Evolutionary conservation across 2,888 invertebrate species (phyloP).

Genomic region (Parelbella ahira): DNA sequence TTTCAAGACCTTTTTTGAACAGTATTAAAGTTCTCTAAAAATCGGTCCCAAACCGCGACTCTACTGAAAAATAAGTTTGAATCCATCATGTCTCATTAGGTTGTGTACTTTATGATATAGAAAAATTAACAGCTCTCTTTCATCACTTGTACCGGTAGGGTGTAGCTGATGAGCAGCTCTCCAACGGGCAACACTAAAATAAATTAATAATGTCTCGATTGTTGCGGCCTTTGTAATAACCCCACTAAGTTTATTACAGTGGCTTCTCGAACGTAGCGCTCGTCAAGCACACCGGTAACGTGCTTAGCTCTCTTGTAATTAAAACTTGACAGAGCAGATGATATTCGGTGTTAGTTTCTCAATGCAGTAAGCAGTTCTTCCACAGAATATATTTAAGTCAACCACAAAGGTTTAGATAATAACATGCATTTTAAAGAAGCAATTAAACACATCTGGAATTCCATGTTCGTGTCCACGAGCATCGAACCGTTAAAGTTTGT

Average conservation of each 20-base stretch:
- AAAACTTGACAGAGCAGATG: not conserved
- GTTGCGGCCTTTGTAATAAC: slow-evolving; percentile 26
- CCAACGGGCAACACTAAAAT: slow-evolving; percentile 27
- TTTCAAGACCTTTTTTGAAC: no score
- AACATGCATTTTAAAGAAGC: slow-evolving; percentile 11
- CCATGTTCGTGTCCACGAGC: slow-evolving; percentile 3
- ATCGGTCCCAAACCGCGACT: no score
- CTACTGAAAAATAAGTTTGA: no score
- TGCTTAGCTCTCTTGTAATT: slow-evolving; percentile 3
- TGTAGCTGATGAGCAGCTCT: slow-evolving; percentile 27
- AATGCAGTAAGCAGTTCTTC: no score
- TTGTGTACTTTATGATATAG: no score
- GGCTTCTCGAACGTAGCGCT: slow-evolving; percentile 4
- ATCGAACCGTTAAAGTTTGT: slow-evolving; percentile 10
- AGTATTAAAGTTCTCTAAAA: no score
- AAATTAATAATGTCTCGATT: slow-evolving; percentile 32
- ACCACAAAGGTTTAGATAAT: no score
- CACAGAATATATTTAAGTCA: no score
- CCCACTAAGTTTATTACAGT: slow-evolving; percentile 20
- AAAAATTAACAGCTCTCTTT: not conserved
- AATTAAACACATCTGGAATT: slow-evolving; percentile 2
- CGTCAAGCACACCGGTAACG: no score
- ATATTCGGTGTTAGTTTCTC: not conserved
- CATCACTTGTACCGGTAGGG: slow-evolving; percentile 20
- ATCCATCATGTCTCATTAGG: no score